Evolutionary conservation across 2,113 vertebrate species (phyloP).

Genomic region (Corapipo altera): DNA sequence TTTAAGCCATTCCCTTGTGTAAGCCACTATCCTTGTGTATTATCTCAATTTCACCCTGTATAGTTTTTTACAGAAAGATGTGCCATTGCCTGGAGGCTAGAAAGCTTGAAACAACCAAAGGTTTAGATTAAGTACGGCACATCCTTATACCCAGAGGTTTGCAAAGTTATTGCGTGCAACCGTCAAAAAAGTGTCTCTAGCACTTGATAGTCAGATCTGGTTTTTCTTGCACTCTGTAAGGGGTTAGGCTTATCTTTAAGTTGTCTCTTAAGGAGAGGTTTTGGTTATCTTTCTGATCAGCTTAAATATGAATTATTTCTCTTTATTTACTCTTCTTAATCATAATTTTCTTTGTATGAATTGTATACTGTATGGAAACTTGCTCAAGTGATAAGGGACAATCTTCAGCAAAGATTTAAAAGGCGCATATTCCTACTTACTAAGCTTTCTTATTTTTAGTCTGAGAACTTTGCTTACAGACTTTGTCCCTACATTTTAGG

Average conservation of each 20-base stretch:
- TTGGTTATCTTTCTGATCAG: background rate
- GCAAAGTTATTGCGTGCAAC: background rate
- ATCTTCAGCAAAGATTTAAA: background rate
- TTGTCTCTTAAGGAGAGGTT: background rate
- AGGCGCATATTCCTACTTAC: background rate
- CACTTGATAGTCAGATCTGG: background rate
- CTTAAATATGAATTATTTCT: background rate
- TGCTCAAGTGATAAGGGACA: background rate
- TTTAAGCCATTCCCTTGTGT: background rate
- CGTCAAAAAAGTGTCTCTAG: constrained; percentile 24
- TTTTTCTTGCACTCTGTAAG: background rate
- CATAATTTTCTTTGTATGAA: background rate
- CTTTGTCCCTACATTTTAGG: background rate
- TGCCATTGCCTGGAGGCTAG: background rate
- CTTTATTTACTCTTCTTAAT: background rate
- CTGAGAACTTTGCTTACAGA: background rate
- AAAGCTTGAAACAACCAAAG: constrained; percentile 11
- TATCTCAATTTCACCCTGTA: background rate
- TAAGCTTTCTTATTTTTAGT: background rate
- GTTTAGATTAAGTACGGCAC: background rate
- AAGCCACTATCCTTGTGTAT: background rate
- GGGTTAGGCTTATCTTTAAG: background rate
- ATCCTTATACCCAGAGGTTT: background rate
- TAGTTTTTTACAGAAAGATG: background rate
- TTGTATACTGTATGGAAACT: background rate